A percentile compares a stretch with the other conserved stretches of the same genome.
phyloP scores from a whole-genome alignment of 2,888 invertebrate genomes.

The Drosophila picticornis region DNA sequence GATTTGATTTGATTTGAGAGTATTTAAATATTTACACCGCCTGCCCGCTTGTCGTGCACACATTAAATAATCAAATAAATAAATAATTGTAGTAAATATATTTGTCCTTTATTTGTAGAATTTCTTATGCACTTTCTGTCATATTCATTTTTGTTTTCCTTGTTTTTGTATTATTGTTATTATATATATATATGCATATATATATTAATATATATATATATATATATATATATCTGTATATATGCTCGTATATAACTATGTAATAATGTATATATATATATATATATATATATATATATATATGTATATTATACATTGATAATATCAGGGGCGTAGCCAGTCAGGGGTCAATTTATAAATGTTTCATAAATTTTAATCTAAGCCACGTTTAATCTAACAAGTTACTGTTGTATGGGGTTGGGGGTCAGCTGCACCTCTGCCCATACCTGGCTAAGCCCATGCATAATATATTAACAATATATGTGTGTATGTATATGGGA shows the following conservation, averaged over 20 bases:
- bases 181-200: conserved; percentile 37
- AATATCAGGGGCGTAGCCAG: conserved; percentile 3
- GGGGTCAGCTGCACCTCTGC: background rate
- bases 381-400: conserved; percentile 1
- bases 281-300: conserved; percentile 25
- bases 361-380: background rate
- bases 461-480: conserved; percentile 26
- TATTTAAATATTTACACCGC: background rate
- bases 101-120: conserved; percentile 78
- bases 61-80: conserved; percentile 15
- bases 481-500: conserved; percentile 29
- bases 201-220: conserved; percentile 32
- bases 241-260: conserved; percentile 51
- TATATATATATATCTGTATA: conserved; percentile 41
- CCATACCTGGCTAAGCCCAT: background rate
- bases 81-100: conserved; percentile 67
- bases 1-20: background rate
- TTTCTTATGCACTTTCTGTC: conserved; percentile 50
- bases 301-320: conserved; percentile 20
- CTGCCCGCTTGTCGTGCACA: background rate
- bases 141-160: conserved; percentile 29
- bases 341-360: background rate
- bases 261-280: conserved; percentile 28
- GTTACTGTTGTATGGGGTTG: background rate
- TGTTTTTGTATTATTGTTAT: conserved; percentile 25